Conservation (phyloP, 2,113 vertebrate genomes). For the Mesoclemmys tuberculata region DNA sequence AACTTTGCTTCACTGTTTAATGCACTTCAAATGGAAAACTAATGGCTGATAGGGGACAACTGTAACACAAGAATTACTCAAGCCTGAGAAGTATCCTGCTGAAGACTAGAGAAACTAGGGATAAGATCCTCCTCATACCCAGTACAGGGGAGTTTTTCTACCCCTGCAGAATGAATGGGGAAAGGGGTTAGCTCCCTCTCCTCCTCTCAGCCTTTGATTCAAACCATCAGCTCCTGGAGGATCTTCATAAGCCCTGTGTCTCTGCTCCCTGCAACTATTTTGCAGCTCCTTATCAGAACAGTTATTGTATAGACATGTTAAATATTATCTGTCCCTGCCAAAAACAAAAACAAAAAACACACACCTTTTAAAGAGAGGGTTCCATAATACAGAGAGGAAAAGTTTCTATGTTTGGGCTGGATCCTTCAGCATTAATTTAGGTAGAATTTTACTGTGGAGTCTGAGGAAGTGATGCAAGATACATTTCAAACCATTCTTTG, state of each 20-base stretch:
- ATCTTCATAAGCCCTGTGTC: neutral
- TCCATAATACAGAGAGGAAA: neutral
- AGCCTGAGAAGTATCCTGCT: neutral
- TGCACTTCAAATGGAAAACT: neutral
- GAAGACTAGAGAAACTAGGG: neutral
- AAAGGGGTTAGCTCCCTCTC: neutral
- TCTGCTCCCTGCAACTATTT: neutral
- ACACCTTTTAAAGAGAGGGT: too few species aligned
- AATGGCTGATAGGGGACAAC: neutral
- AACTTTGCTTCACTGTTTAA: neutral
- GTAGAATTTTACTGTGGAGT: neutral
- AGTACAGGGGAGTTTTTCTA: neutral
- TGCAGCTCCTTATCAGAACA: neutral
- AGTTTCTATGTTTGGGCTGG: neutral
- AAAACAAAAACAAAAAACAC: neutral
- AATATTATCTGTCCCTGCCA: neutral
- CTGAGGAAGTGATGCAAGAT: neutral
- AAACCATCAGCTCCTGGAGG: neutral
- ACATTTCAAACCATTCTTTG: neutral
- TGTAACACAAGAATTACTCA: neutral
- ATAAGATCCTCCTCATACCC: neutral
- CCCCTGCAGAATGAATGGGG: neutral
- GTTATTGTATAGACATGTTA: neutral
- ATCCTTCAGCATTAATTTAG: neutral
- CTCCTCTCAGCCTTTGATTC: neutral